Evolutionary conservation across 2,113 vertebrate genomes (phyloP).

Genomic region (Rattus rattus): DNA sequence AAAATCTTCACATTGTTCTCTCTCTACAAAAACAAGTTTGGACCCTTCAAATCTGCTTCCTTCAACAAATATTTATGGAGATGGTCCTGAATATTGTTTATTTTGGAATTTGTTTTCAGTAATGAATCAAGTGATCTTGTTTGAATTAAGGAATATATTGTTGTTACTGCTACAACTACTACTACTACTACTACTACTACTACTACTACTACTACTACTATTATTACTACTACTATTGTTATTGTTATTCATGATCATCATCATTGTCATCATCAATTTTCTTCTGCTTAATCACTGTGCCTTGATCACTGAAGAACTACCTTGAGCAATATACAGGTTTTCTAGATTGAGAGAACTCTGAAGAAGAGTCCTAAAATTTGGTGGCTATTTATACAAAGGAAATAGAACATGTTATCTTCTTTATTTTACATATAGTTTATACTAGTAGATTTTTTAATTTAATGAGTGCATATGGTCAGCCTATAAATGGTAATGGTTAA

Average conservation of each 20-base stretch:
- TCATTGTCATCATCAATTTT: not conserved
- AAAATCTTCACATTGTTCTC: not conserved
- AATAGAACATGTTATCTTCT: not conserved
- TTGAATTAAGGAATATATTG: not conserved
- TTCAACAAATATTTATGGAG: not conserved
- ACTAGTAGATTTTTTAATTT: not conserved
- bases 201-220: too few relatives aligned
- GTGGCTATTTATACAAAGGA: conserved; percentile 2
- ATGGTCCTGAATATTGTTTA: not conserved
- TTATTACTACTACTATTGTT: not conserved
- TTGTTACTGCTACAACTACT: not conserved
- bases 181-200: too few relatives aligned
- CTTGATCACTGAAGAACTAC: not conserved
- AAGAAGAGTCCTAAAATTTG: not conserved
- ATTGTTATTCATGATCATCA: not conserved
- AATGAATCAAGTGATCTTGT: not conserved
- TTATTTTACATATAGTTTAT: not conserved
- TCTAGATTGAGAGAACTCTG: not conserved
- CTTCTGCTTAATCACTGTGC: not conserved
- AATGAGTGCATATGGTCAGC: not conserved
- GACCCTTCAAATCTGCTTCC: not conserved
- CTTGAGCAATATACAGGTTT: not conserved
- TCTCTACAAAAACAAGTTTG: not conserved
- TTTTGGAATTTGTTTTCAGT: not conserved
- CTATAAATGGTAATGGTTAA: not conserved